Evolutionary conservation across 2,113 vertebrate species (phyloP).

Genomic region (Ammodytes dubius): DNA sequence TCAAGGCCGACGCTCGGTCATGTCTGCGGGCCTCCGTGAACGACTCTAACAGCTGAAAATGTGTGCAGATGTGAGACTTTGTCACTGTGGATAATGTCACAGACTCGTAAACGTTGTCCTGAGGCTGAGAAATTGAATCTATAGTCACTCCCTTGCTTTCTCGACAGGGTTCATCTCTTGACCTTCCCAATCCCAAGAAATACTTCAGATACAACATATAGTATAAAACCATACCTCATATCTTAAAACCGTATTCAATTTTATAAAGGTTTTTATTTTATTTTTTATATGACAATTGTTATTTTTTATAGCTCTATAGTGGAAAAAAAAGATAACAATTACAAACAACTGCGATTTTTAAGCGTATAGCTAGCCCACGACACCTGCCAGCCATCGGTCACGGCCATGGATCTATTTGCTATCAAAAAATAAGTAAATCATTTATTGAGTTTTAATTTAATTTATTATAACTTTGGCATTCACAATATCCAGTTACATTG

Average conservation of each 20-base stretch:
- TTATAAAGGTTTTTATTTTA: no score
- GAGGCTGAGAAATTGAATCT: conserved; percentile 66
- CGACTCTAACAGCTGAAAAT: conserved; percentile 75
- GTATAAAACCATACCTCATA: no score
- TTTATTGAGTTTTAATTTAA: no score
- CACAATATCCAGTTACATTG: neutral
- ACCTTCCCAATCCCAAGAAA: conserved; percentile 44
- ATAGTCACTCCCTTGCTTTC: conserved; percentile 59
- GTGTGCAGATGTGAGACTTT: conserved; percentile 75
- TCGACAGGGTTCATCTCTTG: conserved; percentile 47
- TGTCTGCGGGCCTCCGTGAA: conserved; percentile 51
- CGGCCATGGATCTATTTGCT: no score
- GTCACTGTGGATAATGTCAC: conserved; percentile 71
- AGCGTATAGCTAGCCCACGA: neutral
- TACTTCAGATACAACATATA: conserved; percentile 26
- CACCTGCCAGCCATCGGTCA: neutral
- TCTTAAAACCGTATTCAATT: no score
- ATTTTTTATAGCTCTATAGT: no score
- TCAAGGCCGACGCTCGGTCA: conserved; percentile 33
- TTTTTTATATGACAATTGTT: no score
- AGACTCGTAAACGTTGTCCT: conserved; percentile 69
- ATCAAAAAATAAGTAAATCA: no score
- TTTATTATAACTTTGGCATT: no score
- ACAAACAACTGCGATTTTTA: no score
- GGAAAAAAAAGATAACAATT: no score